These are phyloP conservation scores for Mormyrops attenuatus DNA, from an alignment of 2,797 vertebrate species.

Conservation along the genomic window DNA sequence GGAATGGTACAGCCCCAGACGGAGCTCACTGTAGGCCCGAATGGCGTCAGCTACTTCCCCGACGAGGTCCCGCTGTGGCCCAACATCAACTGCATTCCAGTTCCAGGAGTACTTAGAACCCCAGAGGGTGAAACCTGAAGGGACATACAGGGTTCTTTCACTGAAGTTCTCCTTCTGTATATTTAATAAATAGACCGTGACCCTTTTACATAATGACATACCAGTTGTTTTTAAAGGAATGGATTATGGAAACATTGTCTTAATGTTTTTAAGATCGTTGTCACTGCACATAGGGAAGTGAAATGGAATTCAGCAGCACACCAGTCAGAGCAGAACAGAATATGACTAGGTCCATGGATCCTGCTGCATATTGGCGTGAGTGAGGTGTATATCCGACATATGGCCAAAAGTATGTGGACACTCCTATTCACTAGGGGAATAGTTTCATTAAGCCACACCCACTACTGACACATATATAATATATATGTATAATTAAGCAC, in stretches of 20 bases:
- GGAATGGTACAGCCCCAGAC: slow-evolving; percentile 88
- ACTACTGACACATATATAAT: background rate
- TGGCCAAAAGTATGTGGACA: background rate
- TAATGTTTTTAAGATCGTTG: background rate
- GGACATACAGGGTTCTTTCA: slow-evolving; percentile 12
- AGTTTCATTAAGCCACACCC: background rate
- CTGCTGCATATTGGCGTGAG: background rate
- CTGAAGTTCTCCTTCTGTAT: background rate
- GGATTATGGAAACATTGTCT: background rate
- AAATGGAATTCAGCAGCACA: background rate
- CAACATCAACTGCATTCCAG: slow-evolving; percentile 86
- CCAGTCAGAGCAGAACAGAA: background rate
- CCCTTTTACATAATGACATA: background rate
- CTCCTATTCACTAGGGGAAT: background rate
- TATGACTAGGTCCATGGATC: background rate
- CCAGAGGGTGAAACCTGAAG: slow-evolving; percentile 87
- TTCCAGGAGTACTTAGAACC: slow-evolving; percentile 87
- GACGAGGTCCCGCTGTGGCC: slow-evolving; percentile 80
- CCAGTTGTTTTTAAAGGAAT: background rate
- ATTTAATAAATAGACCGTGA: background rate
- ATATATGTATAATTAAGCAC: background rate
- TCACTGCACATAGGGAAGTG: background rate
- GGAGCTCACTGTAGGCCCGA: slow-evolving; percentile 64
- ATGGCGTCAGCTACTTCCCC: slow-evolving; percentile 71
- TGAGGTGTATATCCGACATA: background rate